Evolutionary conservation across 1,140 invertebrate genomes (phyloP).

Genomic region (Apis laboriosa): DNA sequence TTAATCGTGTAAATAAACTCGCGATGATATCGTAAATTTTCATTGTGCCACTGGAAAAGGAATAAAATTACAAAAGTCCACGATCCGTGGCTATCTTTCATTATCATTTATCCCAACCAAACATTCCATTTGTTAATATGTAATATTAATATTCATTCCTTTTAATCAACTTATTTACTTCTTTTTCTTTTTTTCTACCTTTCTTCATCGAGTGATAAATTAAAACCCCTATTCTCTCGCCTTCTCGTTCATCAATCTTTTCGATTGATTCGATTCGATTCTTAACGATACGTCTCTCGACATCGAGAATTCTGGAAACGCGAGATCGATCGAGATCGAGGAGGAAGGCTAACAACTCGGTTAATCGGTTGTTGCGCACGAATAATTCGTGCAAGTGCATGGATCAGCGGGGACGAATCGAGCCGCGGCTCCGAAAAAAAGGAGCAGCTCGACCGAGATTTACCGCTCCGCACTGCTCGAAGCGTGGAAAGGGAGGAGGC

Average conservation of each 20-base stretch:
- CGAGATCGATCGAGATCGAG: no score
- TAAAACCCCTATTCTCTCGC: no score
- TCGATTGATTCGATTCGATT: no score
- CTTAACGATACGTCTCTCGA: no score
- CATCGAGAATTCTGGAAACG: no score
- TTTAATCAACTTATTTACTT: neutral
- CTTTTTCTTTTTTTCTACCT: no score
- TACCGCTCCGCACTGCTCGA: slow-evolving; percentile 9
- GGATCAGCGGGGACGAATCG: no score
- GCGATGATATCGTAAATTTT: slow-evolving; percentile 18
- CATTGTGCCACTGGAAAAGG: no score
- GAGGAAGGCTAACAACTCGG: neutral
- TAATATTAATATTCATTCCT: neutral
- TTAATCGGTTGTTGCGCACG: slow-evolving; percentile 53
- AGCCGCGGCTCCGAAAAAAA: neutral
- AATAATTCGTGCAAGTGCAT: slow-evolving; percentile 66
- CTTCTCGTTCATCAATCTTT: no score
- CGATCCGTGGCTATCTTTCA: neutral
- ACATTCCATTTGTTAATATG: neutral
- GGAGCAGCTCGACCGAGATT: slow-evolving; percentile 49
- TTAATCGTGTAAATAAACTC: neutral
- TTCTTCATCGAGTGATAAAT: no score
- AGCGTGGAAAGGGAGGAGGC: neutral
- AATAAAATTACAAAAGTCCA: neutral
- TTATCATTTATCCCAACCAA: neutral